Evolutionary conservation across 2,797 vertebrate genomes (phyloP).

Genomic region (Epinephelus malabaricus): DNA sequence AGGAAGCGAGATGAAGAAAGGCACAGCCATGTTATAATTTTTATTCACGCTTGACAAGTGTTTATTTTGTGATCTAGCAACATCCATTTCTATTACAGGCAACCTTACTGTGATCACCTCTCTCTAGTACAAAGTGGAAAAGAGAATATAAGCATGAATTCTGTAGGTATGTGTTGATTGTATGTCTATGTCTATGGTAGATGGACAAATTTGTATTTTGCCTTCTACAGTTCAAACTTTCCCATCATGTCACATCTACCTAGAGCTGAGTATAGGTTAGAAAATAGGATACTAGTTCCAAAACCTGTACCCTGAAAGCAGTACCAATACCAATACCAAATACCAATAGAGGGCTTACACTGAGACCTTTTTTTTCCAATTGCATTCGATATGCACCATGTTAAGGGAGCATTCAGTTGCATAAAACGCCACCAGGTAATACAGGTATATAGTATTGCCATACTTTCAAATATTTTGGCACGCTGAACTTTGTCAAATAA

Average conservation of each 20-base stretch:
- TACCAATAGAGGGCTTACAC: no score
- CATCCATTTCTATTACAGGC: slow-evolving; percentile 6
- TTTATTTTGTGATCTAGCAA: slow-evolving; percentile 9
- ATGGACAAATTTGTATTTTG: slow-evolving; percentile 6
- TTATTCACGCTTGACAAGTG: background rate
- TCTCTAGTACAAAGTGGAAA: background rate
- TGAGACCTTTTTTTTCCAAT: no score
- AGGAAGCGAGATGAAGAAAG: background rate
- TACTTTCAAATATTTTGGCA: no score
- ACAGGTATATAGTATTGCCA: no score
- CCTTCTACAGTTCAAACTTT: background rate
- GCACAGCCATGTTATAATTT: background rate
- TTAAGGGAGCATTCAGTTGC: no score
- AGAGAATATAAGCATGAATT: background rate
- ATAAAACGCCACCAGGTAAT: no score
- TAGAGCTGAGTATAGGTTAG: background rate
- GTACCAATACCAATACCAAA: no score
- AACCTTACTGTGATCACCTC: background rate
- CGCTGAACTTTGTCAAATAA: no score
- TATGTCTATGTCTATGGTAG: slow-evolving; percentile 1
- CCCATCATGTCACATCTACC: background rate
- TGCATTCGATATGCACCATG: no score
- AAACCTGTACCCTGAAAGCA: no score
- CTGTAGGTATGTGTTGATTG: background rate
- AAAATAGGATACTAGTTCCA: no score